Evolutionary conservation across 2,888 invertebrate genomes (phyloP).

Genomic region (Drosophila siamana): DNA sequence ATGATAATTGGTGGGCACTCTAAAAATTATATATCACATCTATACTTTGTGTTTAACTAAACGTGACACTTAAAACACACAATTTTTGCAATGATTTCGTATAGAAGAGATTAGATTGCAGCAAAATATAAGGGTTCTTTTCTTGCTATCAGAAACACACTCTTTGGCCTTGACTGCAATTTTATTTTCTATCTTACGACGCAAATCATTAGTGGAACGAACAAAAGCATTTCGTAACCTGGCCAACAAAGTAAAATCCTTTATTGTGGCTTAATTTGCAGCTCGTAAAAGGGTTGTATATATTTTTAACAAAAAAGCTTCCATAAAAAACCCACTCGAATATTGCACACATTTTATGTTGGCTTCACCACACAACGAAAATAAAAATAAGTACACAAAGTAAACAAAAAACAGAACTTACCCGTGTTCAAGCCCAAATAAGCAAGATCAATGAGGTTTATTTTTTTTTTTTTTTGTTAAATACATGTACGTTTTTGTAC

Average conservation of each 20-base stretch:
- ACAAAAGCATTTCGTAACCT: constrained; percentile 15
- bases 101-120: constrained; percentile 52
- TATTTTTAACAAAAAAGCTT: constrained; percentile 22
- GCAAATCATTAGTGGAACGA: constrained; percentile 24
- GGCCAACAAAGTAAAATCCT: constrained; percentile 22
- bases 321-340: constrained; percentile 35
- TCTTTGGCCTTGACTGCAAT: constrained; percentile 48
- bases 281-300: constrained; percentile 36
- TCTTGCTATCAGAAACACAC: constrained; percentile 29
- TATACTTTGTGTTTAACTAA: constrained; percentile 5
- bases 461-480: constrained; percentile 22
- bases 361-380: constrained; percentile 3
- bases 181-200: constrained; percentile 31
- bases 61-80: constrained; percentile 14
- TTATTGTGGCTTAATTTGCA: constrained; percentile 28
- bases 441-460: constrained; percentile 54
- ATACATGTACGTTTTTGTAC: constrained; percentile 4
- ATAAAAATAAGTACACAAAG: constrained; percentile 21
- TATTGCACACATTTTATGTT: constrained; percentile 39
- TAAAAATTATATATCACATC: not conserved
- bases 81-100: constrained; percentile 39
- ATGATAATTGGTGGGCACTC: not conserved
- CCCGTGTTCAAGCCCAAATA: constrained; percentile 36
- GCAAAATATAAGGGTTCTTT: constrained; percentile 31
- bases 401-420: constrained; percentile 37